phyloP scores from a whole-genome alignment of 2,113 vertebrate species.

The Coreoperca whiteheadi region DNA sequence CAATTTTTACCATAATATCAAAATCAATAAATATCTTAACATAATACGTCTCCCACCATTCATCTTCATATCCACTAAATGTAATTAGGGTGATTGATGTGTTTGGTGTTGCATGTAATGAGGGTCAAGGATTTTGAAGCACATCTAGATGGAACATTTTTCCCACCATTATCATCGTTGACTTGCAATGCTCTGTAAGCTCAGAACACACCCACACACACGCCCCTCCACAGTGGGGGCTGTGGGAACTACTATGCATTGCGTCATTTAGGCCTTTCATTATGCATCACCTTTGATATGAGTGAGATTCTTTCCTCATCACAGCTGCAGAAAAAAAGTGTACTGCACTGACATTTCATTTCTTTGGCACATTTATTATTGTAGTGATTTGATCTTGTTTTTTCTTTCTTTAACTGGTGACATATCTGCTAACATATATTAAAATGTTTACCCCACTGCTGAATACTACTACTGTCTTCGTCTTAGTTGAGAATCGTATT shows the following conservation, averaged over 20 bases:
- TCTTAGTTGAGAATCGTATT: no score
- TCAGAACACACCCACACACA: constrained; percentile 9
- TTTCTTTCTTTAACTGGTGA: neutral
- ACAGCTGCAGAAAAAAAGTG: neutral
- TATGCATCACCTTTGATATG: constrained; percentile 14
- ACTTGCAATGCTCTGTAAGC: constrained; percentile 4
- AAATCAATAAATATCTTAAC: constrained; percentile 60
- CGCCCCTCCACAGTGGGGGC: neutral
- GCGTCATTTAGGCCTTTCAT: constrained; percentile 1
- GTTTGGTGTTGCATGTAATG: constrained; percentile 45
- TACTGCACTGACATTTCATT: neutral
- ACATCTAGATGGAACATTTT: constrained; percentile 36
- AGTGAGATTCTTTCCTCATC: neutral
- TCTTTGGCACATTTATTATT: neutral
- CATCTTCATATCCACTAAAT: constrained; percentile 48
- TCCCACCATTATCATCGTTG: constrained; percentile 30
- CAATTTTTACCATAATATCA: constrained; percentile 40
- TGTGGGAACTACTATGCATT: neutral
- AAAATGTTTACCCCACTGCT: neutral
- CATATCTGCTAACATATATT: neutral
- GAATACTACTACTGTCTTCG: no score
- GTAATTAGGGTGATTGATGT: constrained; percentile 59
- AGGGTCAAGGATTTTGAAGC: constrained; percentile 49
- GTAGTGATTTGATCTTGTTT: neutral
- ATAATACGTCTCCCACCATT: constrained; percentile 46